These are phyloP conservation scores for Nibea albiflora DNA, from an alignment of 2,113 vertebrate species.

Conservation along the genomic window DNA sequence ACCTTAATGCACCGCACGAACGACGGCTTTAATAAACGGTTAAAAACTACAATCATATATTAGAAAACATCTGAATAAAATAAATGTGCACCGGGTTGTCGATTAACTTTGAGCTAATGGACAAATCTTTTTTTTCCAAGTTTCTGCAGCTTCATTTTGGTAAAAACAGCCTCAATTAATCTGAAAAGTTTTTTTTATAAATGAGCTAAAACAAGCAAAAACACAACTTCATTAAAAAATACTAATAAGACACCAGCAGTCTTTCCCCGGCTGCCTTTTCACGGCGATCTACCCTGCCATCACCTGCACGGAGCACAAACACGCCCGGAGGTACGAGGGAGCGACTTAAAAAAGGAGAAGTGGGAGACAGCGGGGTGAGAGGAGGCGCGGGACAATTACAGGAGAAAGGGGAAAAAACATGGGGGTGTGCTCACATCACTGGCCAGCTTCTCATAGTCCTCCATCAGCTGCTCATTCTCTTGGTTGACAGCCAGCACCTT, in stretches of 20 bases:
- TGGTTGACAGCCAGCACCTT: conserved; percentile 99
- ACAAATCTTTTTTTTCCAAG: too few species aligned
- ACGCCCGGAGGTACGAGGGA: conserved; percentile 27
- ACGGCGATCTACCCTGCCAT: conserved; percentile 14
- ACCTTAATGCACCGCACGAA: neutral
- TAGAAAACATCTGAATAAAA: too few species aligned
- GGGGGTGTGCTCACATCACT: conserved; percentile 91
- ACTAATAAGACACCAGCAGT: neutral
- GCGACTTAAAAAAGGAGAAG: neutral
- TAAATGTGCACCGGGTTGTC: too few species aligned
- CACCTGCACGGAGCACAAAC: conserved; percentile 54
- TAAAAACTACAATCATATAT: too few species aligned
- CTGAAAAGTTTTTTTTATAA: neutral
- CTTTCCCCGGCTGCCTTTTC: conserved; percentile 21
- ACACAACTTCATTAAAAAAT: neutral
- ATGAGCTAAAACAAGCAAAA: conserved; percentile 36
- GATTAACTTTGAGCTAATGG: too few species aligned
- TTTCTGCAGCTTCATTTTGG: too few species aligned
- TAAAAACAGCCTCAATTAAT: too few species aligned
- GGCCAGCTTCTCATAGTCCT: conserved; percentile 99
- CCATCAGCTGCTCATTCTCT: conserved; percentile 99
- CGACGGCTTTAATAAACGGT: too few species aligned
- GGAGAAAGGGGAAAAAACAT: conserved; percentile 12
- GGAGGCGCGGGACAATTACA: conserved; percentile 34
- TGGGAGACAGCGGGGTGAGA: conserved; percentile 2